phyloP scores from a whole-genome alignment of 2,113 vertebrate genomes.

The Paralichthys olivaceus region DNA sequence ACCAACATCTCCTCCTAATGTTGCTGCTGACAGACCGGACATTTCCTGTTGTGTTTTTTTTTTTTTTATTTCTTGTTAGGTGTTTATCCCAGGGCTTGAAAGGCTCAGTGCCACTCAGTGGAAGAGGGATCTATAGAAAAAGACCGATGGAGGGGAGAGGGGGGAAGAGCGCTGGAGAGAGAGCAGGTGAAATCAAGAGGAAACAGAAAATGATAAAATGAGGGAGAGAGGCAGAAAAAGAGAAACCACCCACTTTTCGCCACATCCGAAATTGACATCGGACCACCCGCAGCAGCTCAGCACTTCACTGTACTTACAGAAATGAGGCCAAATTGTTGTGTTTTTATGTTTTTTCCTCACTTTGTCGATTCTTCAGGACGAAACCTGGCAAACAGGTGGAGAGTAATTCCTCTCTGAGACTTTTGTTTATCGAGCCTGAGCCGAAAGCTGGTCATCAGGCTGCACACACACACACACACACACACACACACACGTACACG shows the following conservation, averaged over 20 bases:
- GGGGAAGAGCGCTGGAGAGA: not conserved
- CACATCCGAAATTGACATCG: slow-evolving; percentile 7
- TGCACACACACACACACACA: slow-evolving; percentile 5
- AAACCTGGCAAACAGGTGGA: slow-evolving; percentile 64
- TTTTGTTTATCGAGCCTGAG: slow-evolving; percentile 65
- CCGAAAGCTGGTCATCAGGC: not conserved
- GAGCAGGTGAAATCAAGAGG: slow-evolving; percentile 50
- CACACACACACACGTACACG: slow-evolving; percentile 16
- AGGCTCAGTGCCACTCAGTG: slow-evolving; percentile 64
- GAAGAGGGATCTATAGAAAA: slow-evolving; percentile 32
- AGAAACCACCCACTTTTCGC: slow-evolving; percentile 12
- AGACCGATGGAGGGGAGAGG: slow-evolving; percentile 41
- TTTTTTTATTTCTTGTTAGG: slow-evolving; percentile 56
- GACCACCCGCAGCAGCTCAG: slow-evolving; percentile 34
- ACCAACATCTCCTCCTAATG: slow-evolving; percentile 63
- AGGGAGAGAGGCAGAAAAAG: slow-evolving; percentile 1
- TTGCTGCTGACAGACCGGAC: slow-evolving; percentile 60
- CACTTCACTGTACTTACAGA: slow-evolving; percentile 8
- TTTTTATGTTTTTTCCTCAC: slow-evolving; percentile 51
- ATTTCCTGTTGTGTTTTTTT: slow-evolving; percentile 44
- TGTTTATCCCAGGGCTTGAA: slow-evolving; percentile 62
- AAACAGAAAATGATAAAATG: slow-evolving; percentile 44
- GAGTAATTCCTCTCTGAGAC: slow-evolving; percentile 62
- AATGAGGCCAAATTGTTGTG: slow-evolving; percentile 36
- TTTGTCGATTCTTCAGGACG: slow-evolving; percentile 21